Base-by-base conservation (phyloP, 2,888 invertebrate species). In the Dichetophora obliterata region DNA sequence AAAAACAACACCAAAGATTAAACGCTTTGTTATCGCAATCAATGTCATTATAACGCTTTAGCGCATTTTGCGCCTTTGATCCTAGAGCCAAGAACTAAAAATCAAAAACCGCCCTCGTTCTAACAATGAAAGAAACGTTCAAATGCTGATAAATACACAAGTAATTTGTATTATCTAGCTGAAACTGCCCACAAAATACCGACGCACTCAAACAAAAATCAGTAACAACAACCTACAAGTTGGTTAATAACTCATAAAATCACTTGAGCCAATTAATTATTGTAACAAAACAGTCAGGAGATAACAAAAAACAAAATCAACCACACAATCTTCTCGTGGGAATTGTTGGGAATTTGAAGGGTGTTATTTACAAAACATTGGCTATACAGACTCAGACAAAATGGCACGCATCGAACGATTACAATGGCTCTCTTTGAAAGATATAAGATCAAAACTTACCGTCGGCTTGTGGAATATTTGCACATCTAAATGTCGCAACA, bases 251-350 rank as follows among this genome's bases (percentile, higher is more conserved):
- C 69, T 37, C 59, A 31, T 76, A 31, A 65, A 81, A 79, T 81
- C 81, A 81, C 80, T 82, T 82, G 81, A 81, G 81, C 81, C 78
- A 82, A 81, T 82, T 81, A 82, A 82, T 82, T 81, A 79, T 78
- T 78, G 61, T 54, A 77, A 73, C 68, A 24, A 57, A 50, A 66
- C 78, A 63, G 48, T 27, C 34, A 24, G 48, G 9, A 52, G 61
- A 66, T 71, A 68, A 14, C 24, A 16, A 11, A 59, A 73, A 54
- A 19, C 11, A 1, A 57, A 22, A 43, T 8, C 14, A 11, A n/a
- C 16, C 24, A 34, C 14, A 43, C 43, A 22, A 72, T 61, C 43
- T 22, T 61, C 43, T 22, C 63, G 27, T 57, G 34, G 50, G 59
- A 57, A 52, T 34, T 16, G 19, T n/a, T 31, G n/a, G 0, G 3